phyloP scores from a whole-genome alignment of 2,888 invertebrate species.

The Limnephilus marmoratus region DNA sequence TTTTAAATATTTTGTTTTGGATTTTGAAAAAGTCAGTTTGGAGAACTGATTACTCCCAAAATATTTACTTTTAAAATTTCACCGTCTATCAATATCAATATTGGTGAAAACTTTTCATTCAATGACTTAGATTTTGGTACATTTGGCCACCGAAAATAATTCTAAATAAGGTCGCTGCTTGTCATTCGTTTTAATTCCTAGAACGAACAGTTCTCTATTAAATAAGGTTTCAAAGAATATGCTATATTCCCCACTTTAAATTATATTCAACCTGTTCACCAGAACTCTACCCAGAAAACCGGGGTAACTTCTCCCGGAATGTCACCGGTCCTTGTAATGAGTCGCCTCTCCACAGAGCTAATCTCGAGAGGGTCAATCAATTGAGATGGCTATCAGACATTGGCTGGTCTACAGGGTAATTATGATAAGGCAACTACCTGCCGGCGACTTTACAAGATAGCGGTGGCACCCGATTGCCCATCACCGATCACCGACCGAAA shows the following conservation, averaged over 20 bases:
- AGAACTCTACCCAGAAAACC: neutral
- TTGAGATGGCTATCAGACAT: constrained; percentile 51
- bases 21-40: too few relatives aligned
- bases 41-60: too few relatives aligned
- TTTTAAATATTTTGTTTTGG: too few relatives aligned
- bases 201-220: neutral
- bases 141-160: neutral
- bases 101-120: too few relatives aligned
- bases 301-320: constrained; percentile 29
- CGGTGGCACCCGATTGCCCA: constrained; percentile 36
- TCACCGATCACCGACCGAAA: neutral
- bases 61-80: too few relatives aligned
- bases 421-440: constrained; percentile 43
- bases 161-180: neutral
- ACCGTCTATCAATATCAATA: too few relatives aligned
- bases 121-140: too few relatives aligned
- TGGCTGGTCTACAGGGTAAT: constrained; percentile 46
- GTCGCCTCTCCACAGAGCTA: constrained; percentile 15
- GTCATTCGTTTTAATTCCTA: neutral
- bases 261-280: neutral
- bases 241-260: neutral
- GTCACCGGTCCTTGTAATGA: constrained; percentile 43
- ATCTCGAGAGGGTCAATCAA: constrained; percentile 48
- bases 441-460: neutral
- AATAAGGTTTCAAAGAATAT: neutral